phyloP scores from a whole-genome alignment of 2,888 invertebrate species.

The Scaptomyza reducta region DNA sequence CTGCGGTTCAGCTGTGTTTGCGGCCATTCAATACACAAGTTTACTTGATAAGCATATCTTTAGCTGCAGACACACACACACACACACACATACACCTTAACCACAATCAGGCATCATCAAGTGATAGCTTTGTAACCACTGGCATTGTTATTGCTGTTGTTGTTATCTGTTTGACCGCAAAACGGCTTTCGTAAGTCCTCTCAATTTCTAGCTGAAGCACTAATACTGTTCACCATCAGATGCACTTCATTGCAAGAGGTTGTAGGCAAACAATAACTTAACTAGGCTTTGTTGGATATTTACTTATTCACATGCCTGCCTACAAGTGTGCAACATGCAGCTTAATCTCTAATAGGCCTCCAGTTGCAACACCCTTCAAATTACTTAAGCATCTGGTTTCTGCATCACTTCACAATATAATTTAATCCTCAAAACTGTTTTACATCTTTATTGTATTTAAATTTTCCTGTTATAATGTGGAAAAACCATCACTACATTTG shows the following conservation, averaged over 20 bases:
- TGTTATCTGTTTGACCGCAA: slow-evolving; percentile 17
- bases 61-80: slow-evolving; percentile 6
- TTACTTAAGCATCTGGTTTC: no score
- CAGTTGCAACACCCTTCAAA: not conserved
- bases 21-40: slow-evolving; percentile 34
- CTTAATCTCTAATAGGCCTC: not conserved
- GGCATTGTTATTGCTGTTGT: slow-evolving; percentile 20
- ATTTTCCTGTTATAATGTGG: not conserved
- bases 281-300: not conserved
- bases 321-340: not conserved
- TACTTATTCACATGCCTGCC: not conserved
- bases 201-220: slow-evolving; percentile 28
- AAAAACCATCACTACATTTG: not conserved
- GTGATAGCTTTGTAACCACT: slow-evolving; percentile 15
- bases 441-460: no score
- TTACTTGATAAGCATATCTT: slow-evolving; percentile 21
- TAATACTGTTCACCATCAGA: slow-evolving; percentile 12
- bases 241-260: slow-evolving; percentile 22
- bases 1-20: slow-evolving; percentile 42
- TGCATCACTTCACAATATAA: no score
- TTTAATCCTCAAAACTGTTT: not conserved
- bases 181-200: slow-evolving; percentile 28
- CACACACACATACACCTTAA: slow-evolving; percentile 4
- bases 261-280: not conserved
- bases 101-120: slow-evolving; percentile 7